Conservation (phyloP, 2,113 vertebrate genomes). For the Donacobius atricapilla region DNA sequence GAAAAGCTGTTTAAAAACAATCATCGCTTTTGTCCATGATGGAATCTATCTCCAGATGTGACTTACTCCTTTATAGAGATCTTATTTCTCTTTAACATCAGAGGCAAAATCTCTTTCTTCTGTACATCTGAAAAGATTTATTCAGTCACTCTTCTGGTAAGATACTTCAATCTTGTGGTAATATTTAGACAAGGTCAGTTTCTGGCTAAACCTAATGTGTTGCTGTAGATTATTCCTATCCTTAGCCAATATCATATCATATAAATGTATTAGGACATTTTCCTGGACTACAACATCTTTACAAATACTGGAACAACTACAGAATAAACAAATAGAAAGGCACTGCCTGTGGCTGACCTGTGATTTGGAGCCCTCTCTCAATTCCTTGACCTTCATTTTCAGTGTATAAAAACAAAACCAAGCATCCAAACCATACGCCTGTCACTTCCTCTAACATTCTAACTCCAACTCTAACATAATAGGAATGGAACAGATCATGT, state of each 20-base stretch:
- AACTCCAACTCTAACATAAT: not conserved
- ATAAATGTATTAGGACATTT: constrained; percentile 37
- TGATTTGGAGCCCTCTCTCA: not conserved
- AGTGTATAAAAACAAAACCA: not conserved
- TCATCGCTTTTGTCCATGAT: not conserved
- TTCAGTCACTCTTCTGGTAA: not conserved
- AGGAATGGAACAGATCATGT: not conserved
- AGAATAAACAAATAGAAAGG: constrained; percentile 49
- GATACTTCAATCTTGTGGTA: not conserved
- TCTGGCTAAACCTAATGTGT: not conserved
- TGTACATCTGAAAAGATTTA: not conserved
- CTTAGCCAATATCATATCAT: constrained; percentile 6
- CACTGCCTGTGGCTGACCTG: not conserved
- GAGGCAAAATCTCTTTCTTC: not conserved
- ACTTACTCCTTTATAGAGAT: not conserved
- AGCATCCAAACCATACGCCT: not conserved
- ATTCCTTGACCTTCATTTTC: not conserved
- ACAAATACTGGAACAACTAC: not conserved
- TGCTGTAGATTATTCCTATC: constrained; percentile 6
- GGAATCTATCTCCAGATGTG: not conserved
- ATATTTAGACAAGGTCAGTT: not conserved
- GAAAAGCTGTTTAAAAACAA: not conserved
- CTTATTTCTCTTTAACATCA: not conserved
- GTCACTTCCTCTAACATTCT: not conserved
- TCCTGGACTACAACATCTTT: constrained; percentile 9